These are phyloP conservation scores for Geophilus truncorum DNA, from an alignment of 2,888 invertebrate genomes.

Conservation along the genomic window DNA sequence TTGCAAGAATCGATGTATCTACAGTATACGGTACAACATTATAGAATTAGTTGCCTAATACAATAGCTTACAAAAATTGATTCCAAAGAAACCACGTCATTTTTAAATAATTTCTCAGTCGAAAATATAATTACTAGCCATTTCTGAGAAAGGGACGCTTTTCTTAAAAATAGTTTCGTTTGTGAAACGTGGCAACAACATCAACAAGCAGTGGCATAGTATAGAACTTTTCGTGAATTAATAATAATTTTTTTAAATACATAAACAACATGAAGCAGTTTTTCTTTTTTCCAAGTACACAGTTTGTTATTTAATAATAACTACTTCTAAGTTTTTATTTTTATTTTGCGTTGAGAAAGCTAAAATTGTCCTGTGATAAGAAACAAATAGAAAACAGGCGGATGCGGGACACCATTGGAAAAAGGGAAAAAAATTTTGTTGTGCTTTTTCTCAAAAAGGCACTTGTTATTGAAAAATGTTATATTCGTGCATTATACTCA, in stretches of 20 bases:
- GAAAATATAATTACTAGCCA: conserved; percentile 21
- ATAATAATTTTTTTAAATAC: background rate
- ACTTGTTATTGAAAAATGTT: background rate
- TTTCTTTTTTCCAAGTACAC: background rate
- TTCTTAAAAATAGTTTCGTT: conserved; percentile 19
- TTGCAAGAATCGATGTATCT: conserved; percentile 15
- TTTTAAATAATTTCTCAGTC: background rate
- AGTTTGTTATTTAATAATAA: no score
- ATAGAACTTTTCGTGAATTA: background rate
- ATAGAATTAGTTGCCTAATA: conserved; percentile 21
- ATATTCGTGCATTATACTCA: background rate
- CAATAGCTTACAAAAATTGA: conserved; percentile 18
- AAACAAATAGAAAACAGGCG: background rate
- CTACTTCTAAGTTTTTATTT: background rate
- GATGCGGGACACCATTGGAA: conserved; percentile 5
- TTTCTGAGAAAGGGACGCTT: conserved; percentile 10
- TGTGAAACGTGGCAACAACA: conserved; percentile 5
- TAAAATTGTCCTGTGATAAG: conserved; percentile 8
- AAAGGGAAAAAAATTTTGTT: conserved; percentile 27
- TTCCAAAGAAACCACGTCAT: conserved; percentile 5
- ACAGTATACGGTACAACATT: background rate
- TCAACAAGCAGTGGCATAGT: conserved; percentile 15
- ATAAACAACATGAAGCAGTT: conserved; percentile 14
- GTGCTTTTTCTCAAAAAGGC: conserved; percentile 25
- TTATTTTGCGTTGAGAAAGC: conserved; percentile 19